These are phyloP conservation scores for Halcyon badia DNA, from an alignment of 2,797 vertebrate species.

Conservation along the genomic window DNA sequence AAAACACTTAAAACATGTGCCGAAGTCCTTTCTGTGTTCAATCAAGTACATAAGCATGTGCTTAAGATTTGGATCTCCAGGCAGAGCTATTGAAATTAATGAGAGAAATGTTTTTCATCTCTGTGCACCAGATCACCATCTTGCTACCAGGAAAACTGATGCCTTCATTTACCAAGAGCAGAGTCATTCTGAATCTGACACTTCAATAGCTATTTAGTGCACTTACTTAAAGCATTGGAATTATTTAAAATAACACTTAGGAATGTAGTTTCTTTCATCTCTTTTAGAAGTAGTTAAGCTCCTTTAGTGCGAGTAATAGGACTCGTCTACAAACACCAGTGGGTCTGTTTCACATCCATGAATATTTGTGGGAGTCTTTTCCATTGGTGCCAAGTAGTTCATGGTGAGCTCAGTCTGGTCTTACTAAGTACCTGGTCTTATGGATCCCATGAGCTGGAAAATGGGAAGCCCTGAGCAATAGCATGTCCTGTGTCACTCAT, in stretches of 20 bases:
- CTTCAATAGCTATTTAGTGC: not conserved
- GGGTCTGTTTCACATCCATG: not conserved
- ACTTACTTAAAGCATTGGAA: not conserved
- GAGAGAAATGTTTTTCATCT: conserved; percentile 44
- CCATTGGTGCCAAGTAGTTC: not conserved
- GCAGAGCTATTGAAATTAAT: conserved; percentile 47
- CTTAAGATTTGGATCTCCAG: conserved; percentile 48
- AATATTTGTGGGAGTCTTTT: not conserved
- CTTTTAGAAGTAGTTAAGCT: not conserved
- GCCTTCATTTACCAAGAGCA: not conserved
- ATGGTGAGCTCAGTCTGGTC: not conserved
- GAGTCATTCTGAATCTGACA: conserved; percentile 14
- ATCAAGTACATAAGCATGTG: conserved; percentile 53
- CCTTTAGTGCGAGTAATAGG: not conserved
- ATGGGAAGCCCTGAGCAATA: not conserved
- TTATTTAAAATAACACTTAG: not conserved
- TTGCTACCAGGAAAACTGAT: conserved; percentile 17
- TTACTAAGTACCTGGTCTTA: not conserved
- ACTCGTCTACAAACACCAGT: not conserved
- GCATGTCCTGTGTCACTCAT: not conserved
- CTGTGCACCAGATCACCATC: conserved; percentile 17
- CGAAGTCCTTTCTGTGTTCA: conserved; percentile 68
- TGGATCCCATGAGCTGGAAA: not conserved
- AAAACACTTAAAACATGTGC: conserved; percentile 63
- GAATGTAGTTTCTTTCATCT: not conserved